phyloP scores from a whole-genome alignment of 2,888 invertebrate species.

The Colostygia pectinataria region DNA sequence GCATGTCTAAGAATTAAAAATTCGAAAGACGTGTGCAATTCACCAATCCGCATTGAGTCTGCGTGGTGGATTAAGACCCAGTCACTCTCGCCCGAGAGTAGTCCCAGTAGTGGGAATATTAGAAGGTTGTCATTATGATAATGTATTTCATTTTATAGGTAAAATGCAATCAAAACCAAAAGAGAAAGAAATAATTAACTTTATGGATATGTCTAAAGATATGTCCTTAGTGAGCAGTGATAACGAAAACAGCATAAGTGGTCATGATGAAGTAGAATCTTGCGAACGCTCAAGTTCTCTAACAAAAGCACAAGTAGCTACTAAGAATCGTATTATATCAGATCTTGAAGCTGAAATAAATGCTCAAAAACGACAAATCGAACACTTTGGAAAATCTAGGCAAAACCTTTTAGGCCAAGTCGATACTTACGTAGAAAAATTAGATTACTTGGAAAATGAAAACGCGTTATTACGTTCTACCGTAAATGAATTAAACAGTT shows the following conservation, averaged over 20 bases:
- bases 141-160: conserved; percentile 17
- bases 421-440: conserved; percentile 49
- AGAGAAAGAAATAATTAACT: conserved; percentile 48
- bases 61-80: no score
- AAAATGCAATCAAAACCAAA: conserved; percentile 14
- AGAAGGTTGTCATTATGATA: no score
- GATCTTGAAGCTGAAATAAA: conserved; percentile 56
- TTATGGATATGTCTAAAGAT: conserved; percentile 65
- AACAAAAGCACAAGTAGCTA: conserved; percentile 44
- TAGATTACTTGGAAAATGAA: conserved; percentile 52
- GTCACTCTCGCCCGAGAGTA: no score
- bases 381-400: conserved; percentile 53
- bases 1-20: no score
- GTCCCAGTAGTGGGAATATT: no score
- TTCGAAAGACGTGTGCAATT: no score
- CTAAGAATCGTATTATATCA: conserved; percentile 50
- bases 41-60: no score
- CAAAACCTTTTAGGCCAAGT: conserved; percentile 50
- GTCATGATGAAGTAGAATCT: conserved; percentile 42
- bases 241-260: conserved; percentile 51
- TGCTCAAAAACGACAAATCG: conserved; percentile 53
- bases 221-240: conserved; percentile 64
- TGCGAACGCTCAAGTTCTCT: conserved; percentile 41
- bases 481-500: conserved; percentile 56
- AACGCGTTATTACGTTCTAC: conserved; percentile 55